Evolutionary conservation across 2,888 invertebrate genomes (phyloP).

Genomic region (Onchidella celtica): DNA sequence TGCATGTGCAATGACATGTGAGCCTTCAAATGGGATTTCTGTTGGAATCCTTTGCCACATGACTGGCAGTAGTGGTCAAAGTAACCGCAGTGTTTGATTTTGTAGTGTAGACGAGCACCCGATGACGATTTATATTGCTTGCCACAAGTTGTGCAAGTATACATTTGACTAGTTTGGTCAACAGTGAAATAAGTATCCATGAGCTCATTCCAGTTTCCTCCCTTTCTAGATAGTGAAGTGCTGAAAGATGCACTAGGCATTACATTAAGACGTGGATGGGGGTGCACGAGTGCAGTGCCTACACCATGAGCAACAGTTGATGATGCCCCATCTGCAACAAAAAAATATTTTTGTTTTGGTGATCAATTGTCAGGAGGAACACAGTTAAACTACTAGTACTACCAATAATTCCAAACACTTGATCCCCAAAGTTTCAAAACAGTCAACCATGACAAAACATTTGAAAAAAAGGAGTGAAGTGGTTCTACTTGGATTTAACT

Average conservation of each 20-base stretch:
- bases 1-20: slow-evolving; percentile 55
- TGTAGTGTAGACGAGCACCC: slow-evolving; percentile 50
- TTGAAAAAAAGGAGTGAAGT: too few relatives aligned
- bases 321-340: slow-evolving; percentile 40
- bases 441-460: too few relatives aligned
- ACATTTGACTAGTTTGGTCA: slow-evolving; percentile 20
- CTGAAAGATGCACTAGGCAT: slow-evolving; percentile 23
- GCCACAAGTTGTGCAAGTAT: slow-evolving; percentile 50
- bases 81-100: slow-evolving; percentile 52
- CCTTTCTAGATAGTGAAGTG: slow-evolving; percentile 13
- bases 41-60: slow-evolving; percentile 57
- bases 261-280: slow-evolving; percentile 17
- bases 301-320: slow-evolving; percentile 4
- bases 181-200: slow-evolving; percentile 31
- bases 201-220: neutral
- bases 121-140: slow-evolving; percentile 52
- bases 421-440: too few relatives aligned
- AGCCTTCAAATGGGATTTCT: slow-evolving; percentile 52
- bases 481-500: too few relatives aligned
- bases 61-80: slow-evolving; percentile 52
- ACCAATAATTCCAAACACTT: too few relatives aligned
- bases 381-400: too few relatives aligned
- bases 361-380: too few relatives aligned
- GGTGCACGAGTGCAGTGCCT: neutral
- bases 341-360: slow-evolving; percentile 21